These are phyloP conservation scores for Notiomystis cincta DNA, from an alignment of 2,113 vertebrate species.

Conservation along the genomic window DNA sequence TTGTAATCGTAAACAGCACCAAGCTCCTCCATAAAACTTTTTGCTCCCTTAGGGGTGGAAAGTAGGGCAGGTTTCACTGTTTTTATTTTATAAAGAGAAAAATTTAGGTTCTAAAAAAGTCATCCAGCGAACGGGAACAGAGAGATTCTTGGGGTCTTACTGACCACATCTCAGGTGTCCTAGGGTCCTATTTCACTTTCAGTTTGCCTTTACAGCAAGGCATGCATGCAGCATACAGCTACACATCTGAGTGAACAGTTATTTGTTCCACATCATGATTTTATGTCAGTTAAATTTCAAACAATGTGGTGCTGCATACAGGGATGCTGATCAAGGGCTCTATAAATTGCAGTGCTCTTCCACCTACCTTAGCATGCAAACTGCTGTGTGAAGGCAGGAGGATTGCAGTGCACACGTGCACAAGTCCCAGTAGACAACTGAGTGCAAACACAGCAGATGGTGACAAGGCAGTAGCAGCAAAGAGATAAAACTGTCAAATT, in stretches of 20 bases:
- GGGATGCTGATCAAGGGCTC: background rate
- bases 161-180: background rate
- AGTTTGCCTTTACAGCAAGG: background rate
- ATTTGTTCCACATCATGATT: background rate
- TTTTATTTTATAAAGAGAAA: background rate
- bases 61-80: background rate
- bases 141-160: background rate
- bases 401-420: background rate
- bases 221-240: background rate
- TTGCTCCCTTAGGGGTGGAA: background rate
- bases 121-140: background rate
- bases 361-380: background rate
- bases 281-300: background rate
- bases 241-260: background rate
- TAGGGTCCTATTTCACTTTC: background rate
- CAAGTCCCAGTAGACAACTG: background rate
- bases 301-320: background rate
- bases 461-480: background rate
- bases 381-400: background rate
- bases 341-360: background rate
- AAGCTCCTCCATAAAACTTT: background rate
- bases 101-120: background rate
- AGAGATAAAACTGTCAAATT: background rate
- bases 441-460: slow-evolving; percentile 30
- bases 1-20: background rate